A percentile compares a stretch with the other conserved stretches of the same genome.
phyloP scores from a whole-genome alignment of 2,113 vertebrate species.

The Verasper variegatus region DNA sequence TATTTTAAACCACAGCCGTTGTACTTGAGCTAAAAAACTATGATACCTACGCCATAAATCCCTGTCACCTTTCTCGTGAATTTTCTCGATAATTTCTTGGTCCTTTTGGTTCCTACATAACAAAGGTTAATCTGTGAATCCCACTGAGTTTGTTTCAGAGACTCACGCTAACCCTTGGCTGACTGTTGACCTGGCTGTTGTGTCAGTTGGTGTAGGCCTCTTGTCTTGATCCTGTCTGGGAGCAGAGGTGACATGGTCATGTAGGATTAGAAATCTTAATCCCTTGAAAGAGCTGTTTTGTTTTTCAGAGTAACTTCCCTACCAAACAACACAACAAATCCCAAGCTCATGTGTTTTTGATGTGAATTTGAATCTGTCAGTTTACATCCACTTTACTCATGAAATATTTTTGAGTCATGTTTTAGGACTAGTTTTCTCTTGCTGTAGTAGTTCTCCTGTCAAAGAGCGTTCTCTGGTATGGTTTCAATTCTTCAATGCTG shows the following conservation, averaged over 20 bases:
- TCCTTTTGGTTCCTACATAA: not conserved
- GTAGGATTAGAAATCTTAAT: slow-evolving; percentile 72
- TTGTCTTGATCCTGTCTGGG: slow-evolving; percentile 51
- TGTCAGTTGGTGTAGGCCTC: slow-evolving; percentile 44
- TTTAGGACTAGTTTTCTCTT: not conserved
- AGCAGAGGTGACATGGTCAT: slow-evolving; percentile 50
- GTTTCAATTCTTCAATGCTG: slow-evolving; percentile 12
- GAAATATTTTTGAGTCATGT: not conserved
- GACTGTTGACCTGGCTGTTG: slow-evolving; percentile 31
- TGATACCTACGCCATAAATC: not conserved
- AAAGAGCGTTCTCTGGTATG: not conserved
- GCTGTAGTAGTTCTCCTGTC: not conserved
- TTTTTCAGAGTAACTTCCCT: slow-evolving; percentile 28
- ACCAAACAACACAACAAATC: slow-evolving; percentile 27
- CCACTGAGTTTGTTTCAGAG: not conserved
- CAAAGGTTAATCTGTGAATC: not conserved
- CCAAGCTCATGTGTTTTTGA: slow-evolving; percentile 17
- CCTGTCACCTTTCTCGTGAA: too few relatives aligned
- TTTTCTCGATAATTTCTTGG: not conserved
- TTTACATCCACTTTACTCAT: slow-evolving; percentile 3
- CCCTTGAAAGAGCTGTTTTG: slow-evolving; percentile 52
- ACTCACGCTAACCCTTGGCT: not conserved
- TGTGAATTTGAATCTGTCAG: slow-evolving; percentile 9
- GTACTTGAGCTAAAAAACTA: too few relatives aligned
- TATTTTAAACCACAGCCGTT: too few relatives aligned